Evolutionary conservation across 2,888 invertebrate genomes (phyloP).

Genomic region (Tetragonula carbonaria): DNA sequence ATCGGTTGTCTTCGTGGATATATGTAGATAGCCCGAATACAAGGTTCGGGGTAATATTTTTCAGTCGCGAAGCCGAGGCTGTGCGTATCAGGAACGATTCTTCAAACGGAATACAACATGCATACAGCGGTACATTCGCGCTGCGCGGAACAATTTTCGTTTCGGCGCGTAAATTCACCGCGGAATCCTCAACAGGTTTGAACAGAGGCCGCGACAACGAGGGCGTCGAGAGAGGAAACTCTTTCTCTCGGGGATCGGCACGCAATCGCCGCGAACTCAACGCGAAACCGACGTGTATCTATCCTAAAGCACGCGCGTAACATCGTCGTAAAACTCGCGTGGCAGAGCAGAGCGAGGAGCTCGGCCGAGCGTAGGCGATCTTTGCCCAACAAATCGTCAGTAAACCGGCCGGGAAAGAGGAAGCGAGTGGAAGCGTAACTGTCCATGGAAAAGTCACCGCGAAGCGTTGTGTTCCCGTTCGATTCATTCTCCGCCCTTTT

Average conservation of each 20-base stretch:
- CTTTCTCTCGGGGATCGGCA: background rate
- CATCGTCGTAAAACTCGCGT: constrained; percentile 23
- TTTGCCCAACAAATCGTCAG: constrained; percentile 36
- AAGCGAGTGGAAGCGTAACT: constrained; percentile 1
- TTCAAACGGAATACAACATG: no score
- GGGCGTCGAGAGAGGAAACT: background rate
- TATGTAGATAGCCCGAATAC: background rate
- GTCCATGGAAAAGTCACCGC: constrained; percentile 24
- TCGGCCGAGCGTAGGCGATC: background rate
- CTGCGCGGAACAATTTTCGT: background rate
- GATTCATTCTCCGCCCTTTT: background rate
- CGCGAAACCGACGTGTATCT: background rate
- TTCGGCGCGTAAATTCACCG: background rate
- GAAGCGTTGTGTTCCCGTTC: background rate
- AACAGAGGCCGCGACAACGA: background rate
- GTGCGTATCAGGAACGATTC: background rate
- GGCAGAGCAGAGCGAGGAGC: background rate
- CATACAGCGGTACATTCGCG: background rate
- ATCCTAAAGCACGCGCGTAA: constrained; percentile 10
- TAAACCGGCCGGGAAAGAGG: constrained; percentile 31
- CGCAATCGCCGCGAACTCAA: constrained; percentile 3
- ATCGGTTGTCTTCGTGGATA: background rate
- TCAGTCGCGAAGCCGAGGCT: background rate
- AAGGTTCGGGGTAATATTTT: background rate
- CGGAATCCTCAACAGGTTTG: background rate